phyloP scores from a whole-genome alignment of 2,113 vertebrate species.

The Etheostoma cragini region DNA sequence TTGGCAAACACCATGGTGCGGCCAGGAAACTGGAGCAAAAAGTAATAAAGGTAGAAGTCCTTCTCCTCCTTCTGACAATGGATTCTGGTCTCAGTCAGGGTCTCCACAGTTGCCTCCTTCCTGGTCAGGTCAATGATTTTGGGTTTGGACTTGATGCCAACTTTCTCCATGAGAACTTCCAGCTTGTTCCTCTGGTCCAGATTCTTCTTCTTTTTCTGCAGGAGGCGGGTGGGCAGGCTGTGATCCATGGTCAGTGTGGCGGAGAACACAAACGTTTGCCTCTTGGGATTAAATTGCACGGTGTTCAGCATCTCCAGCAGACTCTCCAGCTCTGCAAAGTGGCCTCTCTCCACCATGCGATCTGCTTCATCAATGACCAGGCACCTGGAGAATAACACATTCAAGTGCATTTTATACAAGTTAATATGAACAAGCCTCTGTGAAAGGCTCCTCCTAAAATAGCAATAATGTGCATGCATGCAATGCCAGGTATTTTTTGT shows the following conservation, averaged over 20 bases:
- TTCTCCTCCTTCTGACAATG: conserved; percentile 93
- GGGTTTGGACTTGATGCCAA: conserved; percentile 92
- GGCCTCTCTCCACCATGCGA: conserved; percentile 96
- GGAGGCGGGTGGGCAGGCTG: conserved; percentile 87
- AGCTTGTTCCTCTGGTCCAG: conserved; percentile 89
- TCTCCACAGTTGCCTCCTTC: conserved; percentile 94
- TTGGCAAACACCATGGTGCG: conserved; percentile 98
- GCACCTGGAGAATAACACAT: conserved; percentile 83
- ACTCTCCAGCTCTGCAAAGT: conserved; percentile 94
- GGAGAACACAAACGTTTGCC: conserved; percentile 96
- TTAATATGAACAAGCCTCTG: background rate
- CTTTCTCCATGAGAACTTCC: conserved; percentile 91
- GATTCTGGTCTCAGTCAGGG: conserved; percentile 93
- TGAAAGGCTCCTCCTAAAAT: background rate
- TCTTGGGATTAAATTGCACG: conserved; percentile 88
- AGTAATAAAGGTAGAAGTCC: conserved; percentile 96
- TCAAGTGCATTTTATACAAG: fast-evolving
- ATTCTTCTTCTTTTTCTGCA: conserved; percentile 91
- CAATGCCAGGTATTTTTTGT: background rate
- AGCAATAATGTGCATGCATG: background rate
- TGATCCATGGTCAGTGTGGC: conserved; percentile 94
- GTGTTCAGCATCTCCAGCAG: conserved; percentile 93
- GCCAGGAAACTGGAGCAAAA: conserved; percentile 92
- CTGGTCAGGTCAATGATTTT: conserved; percentile 96
- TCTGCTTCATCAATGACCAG: conserved; percentile 98